These are phyloP conservation scores for Megaleporinus macrocephalus DNA, from an alignment of 2,113 vertebrate genomes.

Conservation along the genomic window DNA sequence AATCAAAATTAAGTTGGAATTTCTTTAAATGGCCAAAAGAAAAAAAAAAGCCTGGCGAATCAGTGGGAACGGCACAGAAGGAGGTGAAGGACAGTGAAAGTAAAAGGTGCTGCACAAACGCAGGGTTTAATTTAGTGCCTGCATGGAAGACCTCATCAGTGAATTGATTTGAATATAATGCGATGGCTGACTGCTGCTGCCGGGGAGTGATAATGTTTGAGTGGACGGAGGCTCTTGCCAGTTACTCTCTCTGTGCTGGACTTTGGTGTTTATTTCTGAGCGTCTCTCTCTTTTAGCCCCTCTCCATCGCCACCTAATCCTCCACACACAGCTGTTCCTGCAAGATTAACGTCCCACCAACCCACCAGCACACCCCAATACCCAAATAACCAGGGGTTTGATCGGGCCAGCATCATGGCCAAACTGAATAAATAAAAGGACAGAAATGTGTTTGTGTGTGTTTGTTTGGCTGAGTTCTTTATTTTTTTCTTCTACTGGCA, in stretches of 20 bases:
- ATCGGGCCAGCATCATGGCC: conserved; percentile 50
- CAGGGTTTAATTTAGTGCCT: conserved; percentile 43
- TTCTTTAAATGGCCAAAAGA: background rate
- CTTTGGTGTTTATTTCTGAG: conserved; percentile 60
- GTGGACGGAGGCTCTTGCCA: conserved; percentile 38
- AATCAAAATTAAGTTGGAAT: background rate
- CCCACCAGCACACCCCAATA: conserved; percentile 35
- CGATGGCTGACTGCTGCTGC: conserved; percentile 50
- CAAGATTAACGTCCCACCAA: conserved; percentile 58
- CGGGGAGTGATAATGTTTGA: conserved; percentile 58
- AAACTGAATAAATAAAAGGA: conserved; percentile 55
- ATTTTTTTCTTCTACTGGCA: conserved; percentile 43
- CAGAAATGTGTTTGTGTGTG: conserved; percentile 24
- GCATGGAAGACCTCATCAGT: conserved; percentile 48
- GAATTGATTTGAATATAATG: conserved; percentile 53
- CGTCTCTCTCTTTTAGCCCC: conserved; percentile 42
- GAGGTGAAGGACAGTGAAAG: conserved; percentile 11
- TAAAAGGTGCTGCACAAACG: conserved; percentile 14
- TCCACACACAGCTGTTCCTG: conserved; percentile 62
- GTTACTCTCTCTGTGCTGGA: conserved; percentile 28
- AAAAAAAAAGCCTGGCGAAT: background rate
- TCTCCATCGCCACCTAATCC: conserved; percentile 61
- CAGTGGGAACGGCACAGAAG: background rate
- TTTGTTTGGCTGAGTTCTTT: conserved; percentile 37
- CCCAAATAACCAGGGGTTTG: conserved; percentile 36